Percentiles rank a stretch among this genome's conserved stretches.
These are phyloP conservation scores for Drosophila elegans DNA, from an alignment of 1,140 invertebrate genomes.

Conservation along the genomic window DNA sequence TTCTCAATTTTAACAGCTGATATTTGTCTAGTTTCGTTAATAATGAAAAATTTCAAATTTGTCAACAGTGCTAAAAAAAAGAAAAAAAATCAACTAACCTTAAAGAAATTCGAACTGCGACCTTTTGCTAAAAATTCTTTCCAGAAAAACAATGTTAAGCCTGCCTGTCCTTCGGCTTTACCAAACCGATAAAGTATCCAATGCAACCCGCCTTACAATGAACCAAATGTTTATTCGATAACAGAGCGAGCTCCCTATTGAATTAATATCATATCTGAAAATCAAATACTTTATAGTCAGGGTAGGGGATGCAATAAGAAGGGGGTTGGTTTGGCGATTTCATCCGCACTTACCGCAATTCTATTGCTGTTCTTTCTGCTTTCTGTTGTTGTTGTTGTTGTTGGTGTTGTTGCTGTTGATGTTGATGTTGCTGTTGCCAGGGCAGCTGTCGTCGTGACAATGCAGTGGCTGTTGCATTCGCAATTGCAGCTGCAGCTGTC, in stretches of 20 bases:
- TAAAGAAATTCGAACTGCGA: too few relatives aligned
- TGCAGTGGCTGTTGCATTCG: constrained; percentile 19
- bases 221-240: constrained; percentile 11
- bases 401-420: not conserved
- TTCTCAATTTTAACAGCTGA: too few relatives aligned
- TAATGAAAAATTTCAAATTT: too few relatives aligned
- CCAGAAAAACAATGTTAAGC: too few relatives aligned
- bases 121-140: too few relatives aligned
- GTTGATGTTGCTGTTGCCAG: constrained; percentile 12
- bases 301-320: not conserved
- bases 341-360: constrained; percentile 9
- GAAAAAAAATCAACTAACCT: too few relatives aligned
- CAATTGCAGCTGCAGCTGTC: constrained; percentile 20
- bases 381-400: constrained; percentile 9
- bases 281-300: not conserved
- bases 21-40: too few relatives aligned
- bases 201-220: not conserved
- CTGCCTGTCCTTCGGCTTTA: too few relatives aligned
- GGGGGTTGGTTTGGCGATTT: constrained; percentile 29
- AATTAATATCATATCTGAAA: constrained; percentile 3
- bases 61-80: too few relatives aligned
- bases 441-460: constrained; percentile 19
- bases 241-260: constrained; percentile 1
- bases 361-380: constrained; percentile 9
- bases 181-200: not conserved